Conservation (phyloP, 1,140 invertebrate genomes). For the Drosophila subobscura region DNA sequence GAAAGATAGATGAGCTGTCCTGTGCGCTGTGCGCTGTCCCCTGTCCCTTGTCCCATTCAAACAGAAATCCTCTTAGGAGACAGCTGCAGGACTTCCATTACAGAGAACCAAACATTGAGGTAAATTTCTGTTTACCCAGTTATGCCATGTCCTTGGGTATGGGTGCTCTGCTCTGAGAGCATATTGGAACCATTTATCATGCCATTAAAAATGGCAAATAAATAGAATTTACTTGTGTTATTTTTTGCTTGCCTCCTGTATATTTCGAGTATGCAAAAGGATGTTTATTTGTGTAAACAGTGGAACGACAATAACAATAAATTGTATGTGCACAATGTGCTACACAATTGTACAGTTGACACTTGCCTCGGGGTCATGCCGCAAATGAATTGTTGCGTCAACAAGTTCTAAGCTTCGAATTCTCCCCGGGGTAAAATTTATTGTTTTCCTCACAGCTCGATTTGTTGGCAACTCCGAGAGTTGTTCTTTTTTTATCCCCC, state of each 20-base stretch:
- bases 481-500: conserved; percentile 5
- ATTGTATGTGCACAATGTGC: conserved; percentile 19
- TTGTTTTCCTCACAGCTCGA: conserved; percentile 44
- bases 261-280: background rate
- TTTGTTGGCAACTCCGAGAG: conserved; percentile 29
- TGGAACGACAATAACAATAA: conserved; percentile 35
- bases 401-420: conserved; percentile 14
- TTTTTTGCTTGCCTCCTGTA: background rate
- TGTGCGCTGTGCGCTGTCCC: background rate
- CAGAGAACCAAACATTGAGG: conserved; percentile 27
- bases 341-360: conserved; percentile 31
- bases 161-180: too few relatives aligned
- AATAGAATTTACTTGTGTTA: conserved; percentile 32
- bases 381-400: conserved; percentile 20
- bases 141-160: background rate
- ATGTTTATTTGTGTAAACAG: conserved; percentile 38
- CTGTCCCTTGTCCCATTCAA: too few relatives aligned
- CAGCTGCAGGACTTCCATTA: background rate
- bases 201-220: conserved; percentile 38
- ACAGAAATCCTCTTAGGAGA: too few relatives aligned
- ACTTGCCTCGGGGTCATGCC: conserved; percentile 8
- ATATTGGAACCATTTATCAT: conserved; percentile 40
- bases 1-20: conserved; percentile 24
- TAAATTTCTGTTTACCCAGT: conserved; percentile 38
- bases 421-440: conserved; percentile 16